Evolutionary conservation across 2,888 invertebrate genomes (phyloP).

Genomic region (Limulus polyphemus): DNA sequence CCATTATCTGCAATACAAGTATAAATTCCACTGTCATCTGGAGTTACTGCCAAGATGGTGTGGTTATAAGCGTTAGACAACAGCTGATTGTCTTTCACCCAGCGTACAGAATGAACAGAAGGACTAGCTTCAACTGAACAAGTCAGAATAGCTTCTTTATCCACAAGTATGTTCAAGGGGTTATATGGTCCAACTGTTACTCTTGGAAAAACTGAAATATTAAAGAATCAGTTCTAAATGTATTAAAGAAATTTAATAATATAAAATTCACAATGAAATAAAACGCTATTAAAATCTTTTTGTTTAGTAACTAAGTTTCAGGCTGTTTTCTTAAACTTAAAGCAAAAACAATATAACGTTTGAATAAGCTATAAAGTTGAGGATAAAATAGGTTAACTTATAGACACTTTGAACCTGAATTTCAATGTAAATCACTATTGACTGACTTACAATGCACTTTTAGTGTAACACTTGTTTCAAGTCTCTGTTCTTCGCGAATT

Average conservation of each 20-base stretch:
- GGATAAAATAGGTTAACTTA: too few species aligned
- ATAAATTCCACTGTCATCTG: slow-evolving; percentile 26
- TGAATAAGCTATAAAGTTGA: too few species aligned
- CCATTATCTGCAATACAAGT: slow-evolving; percentile 27
- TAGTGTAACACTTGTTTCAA: slow-evolving; percentile 66
- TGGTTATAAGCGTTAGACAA: slow-evolving; percentile 52
- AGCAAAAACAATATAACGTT: too few species aligned
- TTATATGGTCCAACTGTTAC: slow-evolving; percentile 83
- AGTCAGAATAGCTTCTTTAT: slow-evolving; percentile 67
- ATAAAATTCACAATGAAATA: too few species aligned
- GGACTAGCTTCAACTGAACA: slow-evolving; percentile 88
- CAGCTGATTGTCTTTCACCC: slow-evolving; percentile 74
- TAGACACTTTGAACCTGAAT: too few species aligned
- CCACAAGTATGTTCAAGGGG: slow-evolving; percentile 74
- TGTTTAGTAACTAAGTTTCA: too few species aligned
- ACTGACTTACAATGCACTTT: slow-evolving; percentile 74
- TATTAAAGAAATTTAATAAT: too few species aligned
- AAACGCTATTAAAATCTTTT: too few species aligned
- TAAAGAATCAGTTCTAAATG: too few species aligned
- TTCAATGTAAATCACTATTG: too few species aligned
- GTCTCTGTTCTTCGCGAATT: slow-evolving; percentile 62
- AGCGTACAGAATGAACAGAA: slow-evolving; percentile 64
- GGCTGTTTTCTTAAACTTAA: too few species aligned
- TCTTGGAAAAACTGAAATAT: slow-evolving; percentile 61
- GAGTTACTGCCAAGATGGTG: slow-evolving; percentile 25